phyloP scores from a whole-genome alignment of 2,797 vertebrate genomes.

The Australoheros facetus region DNA sequence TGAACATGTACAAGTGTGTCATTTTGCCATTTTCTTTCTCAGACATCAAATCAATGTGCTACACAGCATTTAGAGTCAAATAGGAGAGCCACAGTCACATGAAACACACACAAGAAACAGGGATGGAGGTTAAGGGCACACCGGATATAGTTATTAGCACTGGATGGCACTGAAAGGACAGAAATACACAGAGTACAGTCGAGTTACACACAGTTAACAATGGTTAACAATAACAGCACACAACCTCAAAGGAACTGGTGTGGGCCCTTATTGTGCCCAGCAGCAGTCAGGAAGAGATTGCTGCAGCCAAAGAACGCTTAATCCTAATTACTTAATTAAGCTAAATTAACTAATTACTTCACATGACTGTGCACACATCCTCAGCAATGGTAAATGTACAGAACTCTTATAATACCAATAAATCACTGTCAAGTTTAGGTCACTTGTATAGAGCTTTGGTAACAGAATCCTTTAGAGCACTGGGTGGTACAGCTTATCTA shows the following conservation, averaged over 20 bases:
- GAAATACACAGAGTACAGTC: conserved; percentile 72
- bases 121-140: conserved; percentile 73
- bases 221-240: conserved; percentile 66
- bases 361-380: not conserved
- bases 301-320: conserved; percentile 39
- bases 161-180: conserved; percentile 82
- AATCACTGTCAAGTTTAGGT: conserved; percentile 16
- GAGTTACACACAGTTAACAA: conserved; percentile 71
- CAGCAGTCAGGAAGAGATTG: conserved; percentile 35
- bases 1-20: conserved; percentile 88
- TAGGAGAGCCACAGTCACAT: conserved; percentile 79
- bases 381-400: conserved; percentile 1
- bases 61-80: conserved; percentile 69
- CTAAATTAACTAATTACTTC: not conserved
- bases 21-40: conserved; percentile 73
- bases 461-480: not conserved
- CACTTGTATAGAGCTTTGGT: conserved; percentile 1
- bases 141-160: conserved; percentile 75
- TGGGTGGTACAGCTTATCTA: not conserved
- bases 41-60: conserved; percentile 65
- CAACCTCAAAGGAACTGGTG: conserved; percentile 77
- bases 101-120: conserved; percentile 71
- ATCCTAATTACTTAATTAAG: not conserved
- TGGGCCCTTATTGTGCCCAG: conserved; percentile 53
- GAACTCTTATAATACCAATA: not conserved